Evolutionary conservation across 1,140 invertebrate species (phyloP).

Genomic region (Matsumurasca onukii): DNA sequence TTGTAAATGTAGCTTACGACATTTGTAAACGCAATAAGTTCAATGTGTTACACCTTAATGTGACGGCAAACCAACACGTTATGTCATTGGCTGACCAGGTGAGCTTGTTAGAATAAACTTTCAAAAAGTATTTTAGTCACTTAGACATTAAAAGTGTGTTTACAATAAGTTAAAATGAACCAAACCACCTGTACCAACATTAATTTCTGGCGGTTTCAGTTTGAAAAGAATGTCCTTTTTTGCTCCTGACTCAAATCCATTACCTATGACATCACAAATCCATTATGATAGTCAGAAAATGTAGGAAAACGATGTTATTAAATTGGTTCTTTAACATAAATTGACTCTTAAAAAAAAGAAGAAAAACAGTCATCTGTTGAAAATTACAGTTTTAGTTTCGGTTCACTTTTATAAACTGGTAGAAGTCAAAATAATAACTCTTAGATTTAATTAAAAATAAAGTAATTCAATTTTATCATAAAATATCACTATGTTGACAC

Average conservation of each 20-base stretch:
- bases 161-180: background rate
- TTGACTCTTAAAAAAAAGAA: no score
- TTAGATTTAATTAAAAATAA: no score
- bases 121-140: slow-evolving; percentile 10
- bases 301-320: no score
- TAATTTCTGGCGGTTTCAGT: background rate
- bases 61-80: slow-evolving; percentile 92
- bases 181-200: background rate
- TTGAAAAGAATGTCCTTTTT: no score
- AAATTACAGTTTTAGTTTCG: no score
- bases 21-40: slow-evolving; percentile 90
- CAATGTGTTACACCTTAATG: slow-evolving; percentile 94
- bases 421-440: no score
- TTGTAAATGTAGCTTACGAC: slow-evolving; percentile 96
- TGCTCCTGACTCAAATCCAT: background rate
- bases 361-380: no score
- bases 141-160: background rate
- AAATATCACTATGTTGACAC: no score
- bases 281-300: background rate
- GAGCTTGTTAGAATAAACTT: slow-evolving; percentile 35
- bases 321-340: no score
- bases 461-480: no score
- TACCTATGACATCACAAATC: background rate
- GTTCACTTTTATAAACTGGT: no score
- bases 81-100: slow-evolving; percentile 91